phyloP scores from a whole-genome alignment of 1,140 invertebrate species.

The Gryllus bimaculatus region DNA sequence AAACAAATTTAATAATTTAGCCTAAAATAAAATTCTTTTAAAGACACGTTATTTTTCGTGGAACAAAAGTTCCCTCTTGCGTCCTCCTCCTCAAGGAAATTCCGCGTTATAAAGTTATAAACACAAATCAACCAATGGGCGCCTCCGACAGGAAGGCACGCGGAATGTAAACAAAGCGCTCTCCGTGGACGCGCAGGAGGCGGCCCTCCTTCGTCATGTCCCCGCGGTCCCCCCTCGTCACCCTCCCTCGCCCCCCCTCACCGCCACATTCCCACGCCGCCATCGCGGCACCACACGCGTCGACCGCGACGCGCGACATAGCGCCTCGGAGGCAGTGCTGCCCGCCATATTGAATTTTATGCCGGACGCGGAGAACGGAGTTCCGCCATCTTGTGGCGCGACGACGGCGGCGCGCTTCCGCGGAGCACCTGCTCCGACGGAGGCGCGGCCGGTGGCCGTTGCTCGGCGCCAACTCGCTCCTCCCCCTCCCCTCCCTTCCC shows the following conservation, averaged over 20 bases:
- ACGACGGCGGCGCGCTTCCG: background rate
- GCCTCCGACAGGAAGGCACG: too few relatives aligned
- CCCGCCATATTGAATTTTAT: conserved; percentile 4
- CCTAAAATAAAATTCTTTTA: too few relatives aligned
- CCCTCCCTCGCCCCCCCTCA: background rate
- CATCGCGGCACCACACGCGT: background rate
- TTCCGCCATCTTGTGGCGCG: background rate
- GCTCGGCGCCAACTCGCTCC: background rate
- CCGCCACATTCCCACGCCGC: too few relatives aligned
- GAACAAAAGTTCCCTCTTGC: too few relatives aligned
- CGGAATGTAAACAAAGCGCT: too few relatives aligned
- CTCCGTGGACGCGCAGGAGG: too few relatives aligned
- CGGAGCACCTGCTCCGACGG: background rate
- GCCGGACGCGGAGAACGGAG: background rate
- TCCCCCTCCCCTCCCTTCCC: background rate
- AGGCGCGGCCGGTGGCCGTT: background rate
- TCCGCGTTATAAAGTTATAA: too few relatives aligned
- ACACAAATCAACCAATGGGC: too few relatives aligned
- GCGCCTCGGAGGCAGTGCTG: background rate
- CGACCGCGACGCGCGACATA: background rate
- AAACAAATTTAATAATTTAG: too few relatives aligned
- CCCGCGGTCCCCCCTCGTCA: background rate
- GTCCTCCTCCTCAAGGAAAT: too few relatives aligned
- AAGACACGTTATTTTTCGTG: too few relatives aligned
- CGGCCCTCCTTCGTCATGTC: too few relatives aligned